These are phyloP conservation scores for Pegoplata infirma DNA, from an alignment of 2,888 invertebrate species.

Conservation along the genomic window DNA sequence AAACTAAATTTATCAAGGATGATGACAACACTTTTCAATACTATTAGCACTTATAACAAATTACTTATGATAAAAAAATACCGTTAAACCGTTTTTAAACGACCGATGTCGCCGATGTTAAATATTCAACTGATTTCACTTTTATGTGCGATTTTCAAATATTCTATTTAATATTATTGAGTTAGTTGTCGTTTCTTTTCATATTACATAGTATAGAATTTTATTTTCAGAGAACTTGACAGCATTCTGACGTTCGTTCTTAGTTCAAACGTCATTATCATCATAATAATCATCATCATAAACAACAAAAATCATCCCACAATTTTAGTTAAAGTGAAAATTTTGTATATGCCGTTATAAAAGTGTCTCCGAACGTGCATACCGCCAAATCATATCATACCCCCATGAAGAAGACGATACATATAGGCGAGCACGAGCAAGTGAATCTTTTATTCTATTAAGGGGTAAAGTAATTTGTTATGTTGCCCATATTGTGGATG, in stretches of 20 bases:
- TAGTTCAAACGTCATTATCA: constrained; percentile 31
- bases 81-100: constrained; percentile 11
- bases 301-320: constrained; percentile 19
- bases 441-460: constrained; percentile 43
- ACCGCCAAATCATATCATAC: background rate
- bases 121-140: constrained; percentile 61
- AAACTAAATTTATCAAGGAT: constrained; percentile 2
- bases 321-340: background rate
- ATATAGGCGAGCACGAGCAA: background rate
- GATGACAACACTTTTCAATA: constrained; percentile 2
- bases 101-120: constrained; percentile 52
- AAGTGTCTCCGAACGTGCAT: background rate
- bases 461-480: constrained; percentile 26
- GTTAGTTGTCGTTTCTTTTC: constrained; percentile 34
- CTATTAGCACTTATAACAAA: constrained; percentile 2
- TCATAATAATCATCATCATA: background rate
- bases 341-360: constrained; percentile 12
- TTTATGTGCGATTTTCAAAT: constrained; percentile 54
- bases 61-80: background rate
- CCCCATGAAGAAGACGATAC: constrained; percentile 26
- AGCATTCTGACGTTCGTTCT: constrained; percentile 35
- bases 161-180: constrained; percentile 30
- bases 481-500: background rate
- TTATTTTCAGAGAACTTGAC: constrained; percentile 26
- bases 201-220: constrained; percentile 20